These are phyloP conservation scores for Helicoverpa assulta DNA, from an alignment of 2,888 invertebrate genomes.

Conservation along the genomic window DNA sequence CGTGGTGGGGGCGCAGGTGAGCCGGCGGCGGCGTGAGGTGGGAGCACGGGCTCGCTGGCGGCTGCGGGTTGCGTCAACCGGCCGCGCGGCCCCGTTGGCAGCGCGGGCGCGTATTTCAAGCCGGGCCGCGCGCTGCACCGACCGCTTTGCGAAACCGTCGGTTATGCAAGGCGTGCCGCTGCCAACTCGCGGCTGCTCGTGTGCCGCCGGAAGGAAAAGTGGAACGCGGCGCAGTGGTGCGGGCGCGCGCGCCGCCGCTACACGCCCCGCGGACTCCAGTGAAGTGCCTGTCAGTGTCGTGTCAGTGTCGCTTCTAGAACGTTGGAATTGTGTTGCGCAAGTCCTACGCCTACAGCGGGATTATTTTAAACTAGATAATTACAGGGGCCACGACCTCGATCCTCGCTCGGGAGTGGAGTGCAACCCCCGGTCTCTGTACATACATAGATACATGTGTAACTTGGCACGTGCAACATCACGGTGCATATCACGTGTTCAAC, in stretches of 20 bases:
- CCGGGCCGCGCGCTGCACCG: constrained; percentile 85
- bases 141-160: constrained; percentile 88
- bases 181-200: constrained; percentile 87
- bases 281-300: constrained; percentile 87
- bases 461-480: constrained; percentile 73
- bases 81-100: constrained; percentile 81
- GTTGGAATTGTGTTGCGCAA: constrained; percentile 88
- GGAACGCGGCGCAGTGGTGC: constrained; percentile 89
- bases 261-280: constrained; percentile 85
- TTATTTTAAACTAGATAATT: constrained; percentile 87
- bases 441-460: constrained; percentile 56
- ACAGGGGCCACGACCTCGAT: constrained; percentile 74
- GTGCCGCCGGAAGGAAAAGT: constrained; percentile 90
- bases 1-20: constrained; percentile 78
- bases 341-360: constrained; percentile 86
- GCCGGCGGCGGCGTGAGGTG: constrained; percentile 56
- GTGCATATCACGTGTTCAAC: constrained; percentile 74
- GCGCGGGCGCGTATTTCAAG: constrained; percentile 87
- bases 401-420: constrained; percentile 63
- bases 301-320: constrained; percentile 89
- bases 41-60: constrained; percentile 60
- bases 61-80: constrained; percentile 78
- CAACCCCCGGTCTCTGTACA: constrained; percentile 74
- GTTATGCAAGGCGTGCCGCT: constrained; percentile 90
- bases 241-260: constrained; percentile 87